phyloP scores from a whole-genome alignment of 2,888 invertebrate species.

The Tineola bisselliella region DNA sequence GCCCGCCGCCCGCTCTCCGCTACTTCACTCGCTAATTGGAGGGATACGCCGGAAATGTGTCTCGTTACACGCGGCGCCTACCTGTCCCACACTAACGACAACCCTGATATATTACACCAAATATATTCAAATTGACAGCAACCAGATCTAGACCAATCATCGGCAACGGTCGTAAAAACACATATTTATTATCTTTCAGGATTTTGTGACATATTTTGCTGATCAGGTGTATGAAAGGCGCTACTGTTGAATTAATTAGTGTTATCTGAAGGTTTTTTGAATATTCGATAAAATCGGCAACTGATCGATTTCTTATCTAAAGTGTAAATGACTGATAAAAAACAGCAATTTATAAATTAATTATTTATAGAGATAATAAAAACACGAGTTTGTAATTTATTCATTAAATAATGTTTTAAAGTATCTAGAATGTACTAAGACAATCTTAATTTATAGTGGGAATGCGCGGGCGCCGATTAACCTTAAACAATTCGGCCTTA shows the following conservation, averaged over 20 bases:
- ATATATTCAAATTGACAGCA: constrained; percentile 47
- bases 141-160: constrained; percentile 24
- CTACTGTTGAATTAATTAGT: neutral
- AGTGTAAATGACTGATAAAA: neutral
- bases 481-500: neutral
- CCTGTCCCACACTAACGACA: constrained; percentile 40
- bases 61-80: constrained; percentile 47
- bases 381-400: too few species aligned
- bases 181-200: neutral
- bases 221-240: neutral
- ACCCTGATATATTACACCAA: constrained; percentile 47
- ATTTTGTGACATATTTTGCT: neutral
- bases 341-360: neutral
- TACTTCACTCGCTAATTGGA: constrained; percentile 47
- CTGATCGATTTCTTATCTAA: neutral
- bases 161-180: neutral
- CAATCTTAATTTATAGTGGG: neutral
- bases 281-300: neutral
- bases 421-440: too few species aligned
- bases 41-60: constrained; percentile 57
- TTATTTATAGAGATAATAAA: neutral
- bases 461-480: neutral
- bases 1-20: constrained; percentile 21
- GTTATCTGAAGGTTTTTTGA: neutral
- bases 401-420: too few species aligned